phyloP scores from a whole-genome alignment of 2,797 vertebrate genomes.

The Nannoperca australis region DNA sequence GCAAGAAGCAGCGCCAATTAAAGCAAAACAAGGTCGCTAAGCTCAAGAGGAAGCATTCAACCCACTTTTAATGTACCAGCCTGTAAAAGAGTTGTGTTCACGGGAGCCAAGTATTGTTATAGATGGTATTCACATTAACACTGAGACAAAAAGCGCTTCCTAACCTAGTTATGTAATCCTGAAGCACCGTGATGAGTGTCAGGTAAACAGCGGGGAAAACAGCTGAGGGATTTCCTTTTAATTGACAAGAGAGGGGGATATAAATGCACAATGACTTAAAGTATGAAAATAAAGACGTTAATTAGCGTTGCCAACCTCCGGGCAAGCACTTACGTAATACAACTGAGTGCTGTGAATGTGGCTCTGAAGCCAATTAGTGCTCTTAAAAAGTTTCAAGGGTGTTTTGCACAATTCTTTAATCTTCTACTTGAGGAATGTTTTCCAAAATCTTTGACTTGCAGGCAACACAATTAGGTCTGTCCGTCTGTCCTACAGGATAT shows the following conservation, averaged over 20 bases:
- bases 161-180: constrained; percentile 50
- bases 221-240: constrained; percentile 60
- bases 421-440: constrained; percentile 24
- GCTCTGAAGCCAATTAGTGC: constrained; percentile 49
- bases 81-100: constrained; percentile 42
- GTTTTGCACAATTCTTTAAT: constrained; percentile 22
- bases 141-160: constrained; percentile 43
- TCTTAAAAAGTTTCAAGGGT: constrained; percentile 37
- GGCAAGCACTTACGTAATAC: constrained; percentile 45
- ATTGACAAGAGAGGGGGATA: constrained; percentile 38
- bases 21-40: constrained; percentile 60
- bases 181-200: constrained; percentile 37
- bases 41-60: constrained; percentile 54
- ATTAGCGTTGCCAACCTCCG: constrained; percentile 48
- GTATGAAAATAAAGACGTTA: constrained; percentile 60
- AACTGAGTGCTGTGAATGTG: constrained; percentile 14
- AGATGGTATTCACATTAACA: constrained; percentile 38
- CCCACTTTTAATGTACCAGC: constrained; percentile 44
- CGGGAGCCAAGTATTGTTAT: constrained; percentile 33
- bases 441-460: constrained; percentile 4
- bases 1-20: constrained; percentile 52
- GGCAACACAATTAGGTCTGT: background rate
- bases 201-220: constrained; percentile 48
- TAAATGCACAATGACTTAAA: constrained; percentile 29
- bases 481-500: background rate